Percentiles rank a stretch among this genome's conserved stretches.
Conservation (phyloP, 1,140 invertebrate species). For the Heterodera carotae region DNA sequence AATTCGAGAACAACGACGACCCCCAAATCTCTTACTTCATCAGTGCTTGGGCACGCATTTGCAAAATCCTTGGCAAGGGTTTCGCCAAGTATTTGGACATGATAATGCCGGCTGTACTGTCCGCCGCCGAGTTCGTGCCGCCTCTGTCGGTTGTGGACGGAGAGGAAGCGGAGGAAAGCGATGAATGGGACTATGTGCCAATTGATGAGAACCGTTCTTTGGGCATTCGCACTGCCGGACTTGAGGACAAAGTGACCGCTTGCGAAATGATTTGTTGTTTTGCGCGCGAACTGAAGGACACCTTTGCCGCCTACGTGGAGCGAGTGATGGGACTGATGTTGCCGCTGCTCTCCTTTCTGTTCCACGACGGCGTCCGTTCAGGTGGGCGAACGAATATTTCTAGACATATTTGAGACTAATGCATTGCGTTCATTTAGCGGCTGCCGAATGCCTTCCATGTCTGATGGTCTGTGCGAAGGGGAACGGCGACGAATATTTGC, state of each 20-base stretch:
- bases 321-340: constrained; percentile 91
- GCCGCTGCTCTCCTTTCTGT: constrained; percentile 96
- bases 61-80: constrained; percentile 89
- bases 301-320: constrained; percentile 89
- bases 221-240: constrained; percentile 73
- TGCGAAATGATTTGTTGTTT: constrained; percentile 99
- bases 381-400: background rate
- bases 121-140: constrained; percentile 91
- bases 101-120: constrained; percentile 91
- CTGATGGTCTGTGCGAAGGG: constrained; percentile 88
- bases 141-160: constrained; percentile 94
- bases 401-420: too few species aligned
- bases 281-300: constrained; percentile 88
- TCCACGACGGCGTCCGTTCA: constrained; percentile 79
- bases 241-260: constrained; percentile 97
- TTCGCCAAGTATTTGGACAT: constrained; percentile 85
- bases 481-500: constrained; percentile 82
- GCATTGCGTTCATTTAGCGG: constrained; percentile 66
- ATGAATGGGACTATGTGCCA: constrained; percentile 96
- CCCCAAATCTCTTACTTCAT: constrained; percentile 87
- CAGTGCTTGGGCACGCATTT: constrained; percentile 96
- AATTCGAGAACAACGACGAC: constrained; percentile 71
- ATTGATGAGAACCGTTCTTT: constrained; percentile 70
- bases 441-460: constrained; percentile 90
- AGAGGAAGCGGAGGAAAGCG: constrained; percentile 78